Conservation (phyloP, 2,113 vertebrate species). For the Thymallus thymallus region DNA sequence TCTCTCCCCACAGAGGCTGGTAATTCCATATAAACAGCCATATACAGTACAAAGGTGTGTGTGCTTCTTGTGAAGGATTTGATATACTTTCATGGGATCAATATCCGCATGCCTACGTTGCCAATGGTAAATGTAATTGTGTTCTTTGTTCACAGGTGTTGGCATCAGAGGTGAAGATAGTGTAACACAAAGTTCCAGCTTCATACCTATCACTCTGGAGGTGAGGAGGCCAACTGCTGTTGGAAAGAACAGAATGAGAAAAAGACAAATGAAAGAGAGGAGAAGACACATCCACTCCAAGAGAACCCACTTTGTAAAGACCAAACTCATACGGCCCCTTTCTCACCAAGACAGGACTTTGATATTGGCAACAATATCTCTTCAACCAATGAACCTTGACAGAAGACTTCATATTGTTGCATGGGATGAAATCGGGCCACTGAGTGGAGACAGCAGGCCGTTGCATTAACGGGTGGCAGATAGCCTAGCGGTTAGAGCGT, state of each 20-base stretch:
- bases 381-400: background rate
- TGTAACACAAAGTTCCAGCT: constrained; percentile 53
- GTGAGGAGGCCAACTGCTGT: constrained; percentile 28
- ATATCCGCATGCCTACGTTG: too few species aligned
- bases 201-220: constrained; percentile 32
- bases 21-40: too few species aligned
- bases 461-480: too few species aligned
- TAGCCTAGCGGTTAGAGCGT: too few species aligned
- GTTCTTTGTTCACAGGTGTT: constrained; percentile 48
- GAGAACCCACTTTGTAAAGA: background rate
- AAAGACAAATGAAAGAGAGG: constrained; percentile 14
- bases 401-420: background rate
- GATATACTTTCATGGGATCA: too few species aligned
- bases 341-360: background rate
- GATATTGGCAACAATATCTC: background rate
- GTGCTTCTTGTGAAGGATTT: background rate
- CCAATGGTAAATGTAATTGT: too few species aligned
- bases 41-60: too few species aligned
- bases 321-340: background rate
- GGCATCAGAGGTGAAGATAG: constrained; percentile 21
- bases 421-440: background rate
- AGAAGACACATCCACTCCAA: background rate
- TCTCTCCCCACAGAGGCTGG: too few species aligned
- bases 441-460: background rate
- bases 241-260: constrained; percentile 37